A percentile compares a stretch with the other conserved stretches of the same genome.
Conservation (phyloP, 2,113 vertebrate species). For the Raja brachyura region DNA sequence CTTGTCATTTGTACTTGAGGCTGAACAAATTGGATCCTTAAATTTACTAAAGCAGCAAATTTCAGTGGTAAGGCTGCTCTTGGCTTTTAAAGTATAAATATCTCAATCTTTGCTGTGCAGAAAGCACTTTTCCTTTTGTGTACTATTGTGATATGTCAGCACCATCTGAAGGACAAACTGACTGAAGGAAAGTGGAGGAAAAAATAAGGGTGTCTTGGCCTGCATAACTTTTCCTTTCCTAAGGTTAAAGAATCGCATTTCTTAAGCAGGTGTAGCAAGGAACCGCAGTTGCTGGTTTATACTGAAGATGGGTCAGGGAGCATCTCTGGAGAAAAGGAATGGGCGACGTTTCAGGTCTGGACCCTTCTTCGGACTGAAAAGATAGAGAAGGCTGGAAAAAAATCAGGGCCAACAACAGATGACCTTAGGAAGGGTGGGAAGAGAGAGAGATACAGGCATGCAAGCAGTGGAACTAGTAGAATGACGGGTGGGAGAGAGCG, state of each 20-base stretch:
- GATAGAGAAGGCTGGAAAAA: too few relatives aligned
- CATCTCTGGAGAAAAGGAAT: too few relatives aligned
- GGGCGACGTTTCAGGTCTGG: too few relatives aligned
- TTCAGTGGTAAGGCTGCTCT: neutral
- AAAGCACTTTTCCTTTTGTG: neutral
- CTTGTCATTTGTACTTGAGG: neutral
- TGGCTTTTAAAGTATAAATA: neutral
- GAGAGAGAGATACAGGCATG: too few relatives aligned
- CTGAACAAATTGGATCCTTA: neutral
- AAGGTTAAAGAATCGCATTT: neutral
- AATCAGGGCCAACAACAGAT: too few relatives aligned
- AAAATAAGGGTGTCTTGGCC: neutral
- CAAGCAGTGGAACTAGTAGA: too few relatives aligned
- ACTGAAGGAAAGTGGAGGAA: neutral
- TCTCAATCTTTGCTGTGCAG: neutral
- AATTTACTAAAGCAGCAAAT: neutral
- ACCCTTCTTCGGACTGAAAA: too few relatives aligned
- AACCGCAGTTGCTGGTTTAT: too few relatives aligned
- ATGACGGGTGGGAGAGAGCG: too few relatives aligned
- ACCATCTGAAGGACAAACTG: neutral
- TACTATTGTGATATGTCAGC: neutral
- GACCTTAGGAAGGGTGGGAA: too few relatives aligned
- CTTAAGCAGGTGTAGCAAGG: too few relatives aligned
- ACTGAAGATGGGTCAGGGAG: too few relatives aligned
- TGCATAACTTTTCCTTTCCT: neutral